Evolutionary conservation across 30 jellyfish, hydroid and myxozoan genomes (phyloP).

Genomic region (Haliclystus octoradiatus): DNA sequence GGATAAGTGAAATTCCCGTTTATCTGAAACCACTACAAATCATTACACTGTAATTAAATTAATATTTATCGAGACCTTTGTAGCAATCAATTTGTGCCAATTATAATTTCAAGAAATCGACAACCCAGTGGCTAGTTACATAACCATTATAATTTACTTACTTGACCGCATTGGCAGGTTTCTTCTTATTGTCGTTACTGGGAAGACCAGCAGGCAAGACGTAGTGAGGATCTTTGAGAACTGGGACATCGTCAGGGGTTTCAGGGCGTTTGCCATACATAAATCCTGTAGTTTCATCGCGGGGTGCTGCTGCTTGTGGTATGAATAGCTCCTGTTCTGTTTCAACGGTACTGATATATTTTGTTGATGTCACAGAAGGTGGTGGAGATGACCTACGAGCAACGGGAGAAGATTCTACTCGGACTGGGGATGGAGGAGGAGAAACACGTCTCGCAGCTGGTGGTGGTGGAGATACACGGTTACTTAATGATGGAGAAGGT

Average conservation of each 20-base stretch:
- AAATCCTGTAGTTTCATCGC: slow-evolving; percentile 3
- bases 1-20: too few relatives aligned
- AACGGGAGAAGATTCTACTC: not conserved
- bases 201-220: slow-evolving; percentile 48
- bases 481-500: too few relatives aligned
- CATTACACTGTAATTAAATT: too few relatives aligned
- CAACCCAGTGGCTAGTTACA: too few relatives aligned
- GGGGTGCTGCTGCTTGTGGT: slow-evolving; percentile 17
- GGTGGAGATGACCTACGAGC: slow-evolving; percentile 1
- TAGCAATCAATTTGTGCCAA: too few relatives aligned
- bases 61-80: too few relatives aligned
- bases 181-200: slow-evolving; percentile 27
- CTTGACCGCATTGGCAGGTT: slow-evolving; percentile 63
- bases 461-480: too few relatives aligned
- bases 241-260: slow-evolving; percentile 55
- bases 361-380: not conserved
- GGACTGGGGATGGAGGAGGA: not conserved
- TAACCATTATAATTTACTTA: slow-evolving; percentile 19
- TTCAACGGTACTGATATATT: not conserved
- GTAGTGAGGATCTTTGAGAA: slow-evolving; percentile 59
- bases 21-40: too few relatives aligned
- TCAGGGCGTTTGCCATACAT: slow-evolving; percentile 24
- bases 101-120: too few relatives aligned
- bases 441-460: too few relatives aligned
- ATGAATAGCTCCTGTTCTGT: not conserved